phyloP scores from a whole-genome alignment of 2,797 vertebrate genomes.

The Momotus momota region DNA sequence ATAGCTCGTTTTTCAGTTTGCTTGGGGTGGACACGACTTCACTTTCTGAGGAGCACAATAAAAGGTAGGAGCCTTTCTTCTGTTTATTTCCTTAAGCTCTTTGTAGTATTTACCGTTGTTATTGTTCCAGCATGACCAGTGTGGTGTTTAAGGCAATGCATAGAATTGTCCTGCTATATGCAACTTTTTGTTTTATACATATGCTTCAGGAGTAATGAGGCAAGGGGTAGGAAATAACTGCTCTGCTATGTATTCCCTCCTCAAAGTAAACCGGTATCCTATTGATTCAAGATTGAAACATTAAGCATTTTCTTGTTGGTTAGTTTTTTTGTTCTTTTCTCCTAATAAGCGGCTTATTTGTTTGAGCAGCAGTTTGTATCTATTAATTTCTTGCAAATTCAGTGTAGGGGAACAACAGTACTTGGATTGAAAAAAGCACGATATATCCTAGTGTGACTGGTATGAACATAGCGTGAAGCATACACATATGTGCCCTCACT shows the following conservation, averaged over 20 bases:
- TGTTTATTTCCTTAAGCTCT: not conserved
- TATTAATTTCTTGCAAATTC: constrained; percentile 30
- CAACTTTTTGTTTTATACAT: constrained; percentile 53
- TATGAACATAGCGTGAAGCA: not conserved
- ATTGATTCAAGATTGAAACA: not conserved
- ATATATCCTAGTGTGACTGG: not conserved
- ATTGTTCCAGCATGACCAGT: not conserved
- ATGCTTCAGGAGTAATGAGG: not conserved
- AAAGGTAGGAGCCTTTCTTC: constrained; percentile 79
- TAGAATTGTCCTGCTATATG: not conserved
- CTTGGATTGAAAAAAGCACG: not conserved
- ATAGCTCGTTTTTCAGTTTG: constrained; percentile 55
- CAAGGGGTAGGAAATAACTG: not conserved
- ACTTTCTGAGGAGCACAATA: constrained; percentile 67
- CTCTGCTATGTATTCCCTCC: not conserved
- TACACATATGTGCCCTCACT: not conserved
- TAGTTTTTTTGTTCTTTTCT: not conserved
- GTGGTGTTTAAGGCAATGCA: not conserved
- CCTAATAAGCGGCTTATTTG: not conserved
- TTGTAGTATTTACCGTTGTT: not conserved
- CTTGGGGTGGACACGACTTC: constrained; percentile 72
- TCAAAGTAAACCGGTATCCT: not conserved
- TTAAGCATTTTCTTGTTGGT: not conserved
- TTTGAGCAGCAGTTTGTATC: not conserved
- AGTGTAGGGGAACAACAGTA: not conserved